A percentile compares a stretch with the other conserved stretches of the same genome.
phyloP scores from a whole-genome alignment of 2,797 vertebrate genomes.

The Pseudopleuronectes americanus region DNA sequence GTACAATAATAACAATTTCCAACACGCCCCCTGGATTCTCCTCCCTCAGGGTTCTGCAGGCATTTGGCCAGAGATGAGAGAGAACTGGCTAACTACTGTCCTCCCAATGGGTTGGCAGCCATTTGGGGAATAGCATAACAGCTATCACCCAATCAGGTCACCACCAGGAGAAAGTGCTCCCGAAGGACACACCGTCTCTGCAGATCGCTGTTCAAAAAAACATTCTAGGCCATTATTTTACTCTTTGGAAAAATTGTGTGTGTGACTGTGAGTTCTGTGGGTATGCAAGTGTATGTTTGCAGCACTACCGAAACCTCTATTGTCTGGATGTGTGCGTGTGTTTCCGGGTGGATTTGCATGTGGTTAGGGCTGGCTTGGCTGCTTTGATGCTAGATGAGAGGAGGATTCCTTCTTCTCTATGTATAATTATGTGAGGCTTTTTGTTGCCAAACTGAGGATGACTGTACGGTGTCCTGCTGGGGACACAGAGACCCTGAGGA shows the following conservation, averaged over 20 bases:
- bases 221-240: slow-evolving; percentile 70
- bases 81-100: slow-evolving; percentile 66
- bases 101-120: slow-evolving; percentile 61
- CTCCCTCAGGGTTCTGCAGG: slow-evolving; percentile 60
- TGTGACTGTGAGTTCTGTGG: slow-evolving; percentile 32
- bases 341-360: slow-evolving; percentile 50
- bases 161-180: slow-evolving; percentile 74
- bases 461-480: slow-evolving; percentile 63
- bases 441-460: slow-evolving; percentile 61
- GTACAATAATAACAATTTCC: slow-evolving; percentile 61
- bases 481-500: slow-evolving; percentile 62
- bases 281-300: slow-evolving; percentile 14
- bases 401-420: slow-evolving; percentile 50
- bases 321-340: slow-evolving; percentile 34
- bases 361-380: slow-evolving; percentile 44
- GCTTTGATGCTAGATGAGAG: slow-evolving; percentile 60
- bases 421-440: slow-evolving; percentile 61
- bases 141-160: slow-evolving; percentile 80
- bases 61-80: slow-evolving; percentile 69
- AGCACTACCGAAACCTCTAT: slow-evolving; percentile 22
- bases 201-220: slow-evolving; percentile 47
- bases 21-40: slow-evolving; percentile 44
- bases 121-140: slow-evolving; percentile 72
- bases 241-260: slow-evolving; percentile 52
- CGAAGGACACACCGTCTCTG: slow-evolving; percentile 62